Evolutionary conservation across 2,113 vertebrate genomes (phyloP).

Genomic region (Marmota monax): DNA sequence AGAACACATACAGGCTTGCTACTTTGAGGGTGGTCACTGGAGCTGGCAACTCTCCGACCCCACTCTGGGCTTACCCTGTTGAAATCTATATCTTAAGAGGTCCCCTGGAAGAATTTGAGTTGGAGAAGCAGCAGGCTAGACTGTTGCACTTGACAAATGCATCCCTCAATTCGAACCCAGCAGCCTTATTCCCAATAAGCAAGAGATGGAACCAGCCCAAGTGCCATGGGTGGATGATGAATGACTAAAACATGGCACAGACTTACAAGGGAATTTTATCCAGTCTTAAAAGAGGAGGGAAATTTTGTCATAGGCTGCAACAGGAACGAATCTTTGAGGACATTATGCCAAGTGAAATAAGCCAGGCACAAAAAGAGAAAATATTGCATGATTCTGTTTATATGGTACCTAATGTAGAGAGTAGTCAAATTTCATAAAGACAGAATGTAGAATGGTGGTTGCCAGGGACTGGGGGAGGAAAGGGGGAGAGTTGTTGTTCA

Average conservation of each 20-base stretch:
- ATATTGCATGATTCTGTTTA: neutral
- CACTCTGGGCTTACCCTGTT: no score
- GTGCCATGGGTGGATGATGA: neutral
- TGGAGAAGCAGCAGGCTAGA: neutral
- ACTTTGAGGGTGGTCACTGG: rapidly evolving
- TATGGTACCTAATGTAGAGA: neutral
- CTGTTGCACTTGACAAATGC: neutral
- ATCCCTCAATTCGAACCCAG: rapidly evolving
- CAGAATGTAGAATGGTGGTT: neutral
- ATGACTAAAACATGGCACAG: neutral
- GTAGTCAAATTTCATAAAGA: neutral
- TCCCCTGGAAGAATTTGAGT: neutral
- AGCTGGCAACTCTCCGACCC: no score
- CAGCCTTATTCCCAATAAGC: neutral
- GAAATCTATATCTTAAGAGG: neutral
- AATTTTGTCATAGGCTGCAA: neutral
- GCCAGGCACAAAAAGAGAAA: neutral
- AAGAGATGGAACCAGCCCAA: neutral
- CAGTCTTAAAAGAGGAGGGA: conserved; percentile 7
- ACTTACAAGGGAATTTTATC: neutral
- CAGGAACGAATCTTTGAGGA: neutral
- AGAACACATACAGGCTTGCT: no score
- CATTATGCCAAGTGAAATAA: neutral
- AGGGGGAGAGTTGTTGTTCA: neutral
- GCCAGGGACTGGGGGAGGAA: neutral